Conservation (phyloP, 2,113 vertebrate species). For the Bos javanicus region DNA sequence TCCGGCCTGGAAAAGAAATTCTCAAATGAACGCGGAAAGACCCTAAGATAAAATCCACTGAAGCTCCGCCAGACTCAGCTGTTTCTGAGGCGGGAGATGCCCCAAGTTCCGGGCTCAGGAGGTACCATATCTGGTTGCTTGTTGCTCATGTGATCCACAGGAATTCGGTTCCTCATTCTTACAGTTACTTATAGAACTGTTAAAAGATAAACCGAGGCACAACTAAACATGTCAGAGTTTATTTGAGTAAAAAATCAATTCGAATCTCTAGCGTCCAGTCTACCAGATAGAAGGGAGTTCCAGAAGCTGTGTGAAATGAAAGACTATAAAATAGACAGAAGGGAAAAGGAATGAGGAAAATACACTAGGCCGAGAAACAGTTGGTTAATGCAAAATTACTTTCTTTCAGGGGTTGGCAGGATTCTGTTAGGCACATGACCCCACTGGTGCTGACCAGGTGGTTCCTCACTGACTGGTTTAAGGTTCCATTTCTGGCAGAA, state of each 20-base stretch:
- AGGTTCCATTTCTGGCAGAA: background rate
- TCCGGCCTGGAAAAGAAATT: background rate
- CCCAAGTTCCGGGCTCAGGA: accelerated
- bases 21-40: background rate
- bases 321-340: background rate
- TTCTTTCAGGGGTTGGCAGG: background rate
- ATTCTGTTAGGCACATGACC: background rate
- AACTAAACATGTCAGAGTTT: background rate
- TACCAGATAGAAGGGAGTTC: background rate
- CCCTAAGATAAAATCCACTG: accelerated
- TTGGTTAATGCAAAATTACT: background rate
- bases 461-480: background rate
- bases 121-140: background rate
- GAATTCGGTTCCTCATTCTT: background rate
- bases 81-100: background rate
- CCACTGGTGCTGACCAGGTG: background rate
- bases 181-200: too few species aligned
- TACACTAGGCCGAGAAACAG: background rate
- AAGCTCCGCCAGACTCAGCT: background rate
- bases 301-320: background rate
- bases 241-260: background rate
- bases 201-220: background rate
- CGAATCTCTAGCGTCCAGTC: background rate
- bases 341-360: background rate
- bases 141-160: background rate